Percentiles rank a stretch among this genome's conserved stretches.
Evolutionary conservation across 2,888 invertebrate genomes (phyloP).

Genomic region (Chymomyza caudatula): DNA sequence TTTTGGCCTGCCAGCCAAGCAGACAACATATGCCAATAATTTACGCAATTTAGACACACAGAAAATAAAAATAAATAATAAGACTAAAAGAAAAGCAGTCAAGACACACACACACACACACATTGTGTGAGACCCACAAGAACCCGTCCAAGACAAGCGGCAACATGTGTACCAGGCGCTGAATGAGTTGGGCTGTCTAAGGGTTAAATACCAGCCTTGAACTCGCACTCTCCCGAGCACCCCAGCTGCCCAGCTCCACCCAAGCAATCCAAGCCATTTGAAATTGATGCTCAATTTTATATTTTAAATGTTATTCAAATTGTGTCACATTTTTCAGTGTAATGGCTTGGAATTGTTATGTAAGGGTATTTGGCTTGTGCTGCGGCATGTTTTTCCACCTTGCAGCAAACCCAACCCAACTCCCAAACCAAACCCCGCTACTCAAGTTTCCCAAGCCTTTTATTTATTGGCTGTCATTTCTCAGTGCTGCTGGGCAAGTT

Average conservation of each 20-base stretch:
- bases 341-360: conserved; percentile 62
- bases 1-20: conserved; percentile 29
- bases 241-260: no score
- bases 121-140: background rate
- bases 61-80: conserved; percentile 16
- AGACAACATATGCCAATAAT: conserved; percentile 71
- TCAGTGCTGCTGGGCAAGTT: conserved; percentile 14
- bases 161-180: no score
- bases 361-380: conserved; percentile 18
- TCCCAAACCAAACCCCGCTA: background rate
- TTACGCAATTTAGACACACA: conserved; percentile 65
- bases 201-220: background rate
- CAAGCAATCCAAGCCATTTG: conserved; percentile 12
- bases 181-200: background rate
- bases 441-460: conserved; percentile 7
- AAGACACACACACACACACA: background rate
- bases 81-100: conserved; percentile 13
- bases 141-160: background rate
- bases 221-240: no score
- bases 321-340: conserved; percentile 72
- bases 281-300: conserved; percentile 69
- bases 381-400: conserved; percentile 36
- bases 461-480: conserved; percentile 64
- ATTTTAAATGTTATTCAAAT: conserved; percentile 72
- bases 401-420: background rate